Percentiles rank a stretch among this genome's conserved stretches.
phyloP scores from a whole-genome alignment of 2,113 vertebrate species.

The Hymenochirus boettgeri region DNA sequence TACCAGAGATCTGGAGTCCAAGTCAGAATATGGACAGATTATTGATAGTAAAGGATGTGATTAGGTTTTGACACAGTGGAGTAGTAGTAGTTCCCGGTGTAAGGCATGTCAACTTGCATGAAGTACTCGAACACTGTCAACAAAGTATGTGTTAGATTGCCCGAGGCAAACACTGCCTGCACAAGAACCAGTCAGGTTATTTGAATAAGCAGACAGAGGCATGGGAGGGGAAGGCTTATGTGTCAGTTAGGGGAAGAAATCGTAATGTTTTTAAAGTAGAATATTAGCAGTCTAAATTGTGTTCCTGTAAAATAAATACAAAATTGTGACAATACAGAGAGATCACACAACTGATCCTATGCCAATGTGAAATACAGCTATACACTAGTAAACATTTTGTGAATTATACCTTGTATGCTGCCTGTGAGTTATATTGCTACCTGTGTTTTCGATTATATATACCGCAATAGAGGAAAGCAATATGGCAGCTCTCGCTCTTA shows the following conservation, averaged over 20 bases:
- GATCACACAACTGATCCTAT: too few species aligned
- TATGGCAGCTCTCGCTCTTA: too few species aligned
- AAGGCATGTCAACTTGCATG: slow-evolving; percentile 57
- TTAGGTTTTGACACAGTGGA: neutral
- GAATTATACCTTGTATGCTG: too few species aligned
- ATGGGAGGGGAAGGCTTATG: slow-evolving; percentile 14
- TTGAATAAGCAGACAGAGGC: slow-evolving; percentile 49
- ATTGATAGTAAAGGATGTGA: neutral
- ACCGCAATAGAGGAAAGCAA: too few species aligned
- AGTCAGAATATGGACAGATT: neutral
- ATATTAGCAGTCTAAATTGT: too few species aligned
- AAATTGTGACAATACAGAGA: too few species aligned
- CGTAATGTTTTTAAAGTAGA: too few species aligned
- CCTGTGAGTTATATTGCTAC: too few species aligned
- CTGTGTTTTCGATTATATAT: too few species aligned
- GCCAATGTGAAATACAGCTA: too few species aligned
- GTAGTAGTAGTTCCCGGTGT: slow-evolving; percentile 49
- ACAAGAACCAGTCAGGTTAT: slow-evolving; percentile 65
- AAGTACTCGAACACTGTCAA: slow-evolving; percentile 63
- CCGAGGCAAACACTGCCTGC: slow-evolving; percentile 62
- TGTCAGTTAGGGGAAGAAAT: neutral
- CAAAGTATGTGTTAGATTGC: slow-evolving; percentile 62
- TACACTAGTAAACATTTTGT: too few species aligned
- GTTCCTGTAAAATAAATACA: too few species aligned
- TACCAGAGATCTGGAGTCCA: neutral